Base-by-base conservation (phyloP, 2,888 invertebrate species). In the Harpalus rubripes region DNA sequence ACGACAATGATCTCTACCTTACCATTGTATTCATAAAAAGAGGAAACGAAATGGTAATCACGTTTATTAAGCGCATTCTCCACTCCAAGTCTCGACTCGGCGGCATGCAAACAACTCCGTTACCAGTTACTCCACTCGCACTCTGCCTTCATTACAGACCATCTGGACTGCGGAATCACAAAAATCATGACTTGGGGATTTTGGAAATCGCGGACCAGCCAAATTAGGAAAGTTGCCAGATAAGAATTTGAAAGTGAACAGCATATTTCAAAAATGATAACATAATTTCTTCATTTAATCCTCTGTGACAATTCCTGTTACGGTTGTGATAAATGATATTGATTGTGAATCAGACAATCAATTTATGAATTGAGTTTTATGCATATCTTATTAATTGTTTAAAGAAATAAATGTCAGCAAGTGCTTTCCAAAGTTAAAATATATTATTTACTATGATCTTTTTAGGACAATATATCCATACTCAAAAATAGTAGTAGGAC, bases 1-100 rank as follows among this genome's bases (percentile, higher is more conserved):
- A 81, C 52, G 81, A 81, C 81, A 80, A 80, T 80, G 79, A 80
- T 80, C 79, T 80, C 41, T 58, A 10, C 61, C 39, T 52, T 52
- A 52, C 79, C 18, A 81, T 81, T 81, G 81, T 81, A 81, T 81
- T 81, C 81, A 81, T 81, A 81, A 65, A 80, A 81, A 39, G 81
- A 63, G 63, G 81, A 63, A 63, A 80, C 59, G 26, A 59, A 80
- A 80, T 80, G 79, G 58, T 80, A 80, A 81, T 81, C 65, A 81
- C 81, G 81, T 81, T 81, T 81, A 81, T 81, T 74, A 74, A 74
- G 72, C 72, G 41, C 72, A 44, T 74, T 74, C 44, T 74, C 72
- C 18, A 32, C 32, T 32, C 32, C 32, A 6, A 32, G 32, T 32
- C 32, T 32, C 32, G 32, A 32, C 32, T 32, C 5, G 7, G 41